These are phyloP conservation scores for Heliconius erato DNA, from an alignment of 2,888 invertebrate species.

Conservation along the genomic window DNA sequence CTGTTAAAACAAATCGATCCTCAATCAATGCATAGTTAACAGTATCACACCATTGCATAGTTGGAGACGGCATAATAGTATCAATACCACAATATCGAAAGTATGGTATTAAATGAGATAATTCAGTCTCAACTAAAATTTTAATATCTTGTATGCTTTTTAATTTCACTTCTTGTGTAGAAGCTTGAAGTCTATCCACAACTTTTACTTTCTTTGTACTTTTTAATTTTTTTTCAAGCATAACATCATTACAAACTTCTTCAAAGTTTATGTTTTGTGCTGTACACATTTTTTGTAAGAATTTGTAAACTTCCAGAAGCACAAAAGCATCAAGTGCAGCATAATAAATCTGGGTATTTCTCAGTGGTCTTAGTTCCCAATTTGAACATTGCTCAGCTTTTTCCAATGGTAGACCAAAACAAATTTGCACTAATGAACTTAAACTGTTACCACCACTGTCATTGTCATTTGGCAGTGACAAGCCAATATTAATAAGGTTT, in stretches of 20 bases:
- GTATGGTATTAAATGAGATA: constrained; percentile 69
- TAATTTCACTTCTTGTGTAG: constrained; percentile 55
- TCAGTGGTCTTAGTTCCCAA: constrained; percentile 94
- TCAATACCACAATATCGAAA: constrained; percentile 84
- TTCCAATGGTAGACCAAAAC: constrained; percentile 91
- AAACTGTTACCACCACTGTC: constrained; percentile 88
- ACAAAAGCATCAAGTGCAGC: constrained; percentile 96
- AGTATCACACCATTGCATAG: constrained; percentile 77
- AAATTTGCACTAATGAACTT: constrained; percentile 90
- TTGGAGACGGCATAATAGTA: constrained; percentile 88
- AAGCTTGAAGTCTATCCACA: constrained; percentile 61
- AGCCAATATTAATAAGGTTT: constrained; percentile 68
- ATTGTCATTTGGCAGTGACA: constrained; percentile 72
- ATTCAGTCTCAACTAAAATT: constrained; percentile 69
- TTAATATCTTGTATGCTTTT: constrained; percentile 66
- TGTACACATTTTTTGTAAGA: constrained; percentile 80
- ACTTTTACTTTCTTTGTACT: constrained; percentile 73
- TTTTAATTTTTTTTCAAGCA: constrained; percentile 83
- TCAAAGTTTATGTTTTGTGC: constrained; percentile 86
- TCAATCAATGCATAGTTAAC: constrained; percentile 75
- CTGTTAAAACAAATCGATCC: constrained; percentile 69
- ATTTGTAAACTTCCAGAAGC: constrained; percentile 91
- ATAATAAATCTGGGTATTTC: constrained; percentile 91
- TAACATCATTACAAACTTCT: constrained; percentile 87
- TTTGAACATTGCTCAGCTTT: constrained; percentile 97